These are phyloP conservation scores for Malurus splendens DNA, from an alignment of 2,797 vertebrate species.

Conservation along the genomic window DNA sequence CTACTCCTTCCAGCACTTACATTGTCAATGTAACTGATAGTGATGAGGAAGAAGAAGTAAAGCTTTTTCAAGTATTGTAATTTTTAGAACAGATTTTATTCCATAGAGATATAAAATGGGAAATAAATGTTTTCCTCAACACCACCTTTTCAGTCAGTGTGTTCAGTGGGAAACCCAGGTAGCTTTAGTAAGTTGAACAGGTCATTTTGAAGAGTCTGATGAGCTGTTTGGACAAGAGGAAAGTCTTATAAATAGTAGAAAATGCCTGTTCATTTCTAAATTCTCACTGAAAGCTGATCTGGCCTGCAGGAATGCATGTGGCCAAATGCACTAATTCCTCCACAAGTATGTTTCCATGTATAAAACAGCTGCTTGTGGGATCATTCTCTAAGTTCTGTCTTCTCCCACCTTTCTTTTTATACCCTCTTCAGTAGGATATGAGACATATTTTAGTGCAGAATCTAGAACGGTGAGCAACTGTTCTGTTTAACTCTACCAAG, in stretches of 20 bases:
- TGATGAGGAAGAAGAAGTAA: constrained; percentile 71
- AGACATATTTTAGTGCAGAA: neutral
- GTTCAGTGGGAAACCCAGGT: constrained; percentile 23
- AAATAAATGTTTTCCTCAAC: constrained; percentile 64
- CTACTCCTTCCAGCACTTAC: constrained; percentile 55
- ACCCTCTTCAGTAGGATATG: neutral
- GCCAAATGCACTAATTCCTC: constrained; percentile 28
- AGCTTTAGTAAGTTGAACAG: neutral
- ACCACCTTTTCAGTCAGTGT: constrained; percentile 49
- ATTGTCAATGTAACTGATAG: constrained; percentile 69
- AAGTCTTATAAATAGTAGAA: constrained; percentile 49
- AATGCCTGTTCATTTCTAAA: constrained; percentile 6
- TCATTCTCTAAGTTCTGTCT: neutral
- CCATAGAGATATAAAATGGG: neutral
- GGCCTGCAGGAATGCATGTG: constrained; percentile 29
- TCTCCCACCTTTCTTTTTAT: neutral
- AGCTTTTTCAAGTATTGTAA: constrained; percentile 72
- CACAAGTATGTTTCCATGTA: neutral
- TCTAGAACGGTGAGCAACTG: neutral
- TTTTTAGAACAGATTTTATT: constrained; percentile 36
- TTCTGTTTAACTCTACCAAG: neutral
- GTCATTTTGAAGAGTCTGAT: neutral
- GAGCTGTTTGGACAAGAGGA: neutral
- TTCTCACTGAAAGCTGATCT: constrained; percentile 51
- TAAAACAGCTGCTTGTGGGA: constrained; percentile 44